Conservation (phyloP, 2,797 vertebrate species). For the Sebastes oblongus region DNA sequence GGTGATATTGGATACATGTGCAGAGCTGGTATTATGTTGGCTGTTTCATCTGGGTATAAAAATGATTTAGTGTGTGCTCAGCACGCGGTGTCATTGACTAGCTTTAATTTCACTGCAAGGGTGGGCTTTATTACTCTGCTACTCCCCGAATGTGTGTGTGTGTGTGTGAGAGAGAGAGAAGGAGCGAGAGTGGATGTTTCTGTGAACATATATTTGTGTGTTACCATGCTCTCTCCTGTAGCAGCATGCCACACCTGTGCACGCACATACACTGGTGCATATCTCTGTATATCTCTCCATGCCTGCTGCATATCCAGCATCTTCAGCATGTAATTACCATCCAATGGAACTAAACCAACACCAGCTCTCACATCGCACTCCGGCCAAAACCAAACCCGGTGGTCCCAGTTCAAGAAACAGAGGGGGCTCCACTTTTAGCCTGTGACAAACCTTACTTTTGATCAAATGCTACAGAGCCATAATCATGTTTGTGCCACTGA, state of each 20-base stretch:
- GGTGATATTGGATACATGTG: conserved; percentile 80
- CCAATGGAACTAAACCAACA: conserved; percentile 56
- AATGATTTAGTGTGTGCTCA: conserved; percentile 84
- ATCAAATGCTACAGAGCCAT: conserved; percentile 86
- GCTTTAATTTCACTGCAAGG: conserved; percentile 81
- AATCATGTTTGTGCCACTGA: conserved; percentile 88
- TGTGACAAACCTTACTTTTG: conserved; percentile 83
- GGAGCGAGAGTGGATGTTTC: conserved; percentile 32
- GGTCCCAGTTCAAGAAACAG: conserved; percentile 46
- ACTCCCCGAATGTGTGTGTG: conserved; percentile 39
- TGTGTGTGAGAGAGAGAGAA: conserved; percentile 5
- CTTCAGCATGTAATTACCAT: conserved; percentile 50
- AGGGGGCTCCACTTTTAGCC: conserved; percentile 59
- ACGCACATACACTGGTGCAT: conserved; percentile 9
- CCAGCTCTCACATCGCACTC: conserved; percentile 50
- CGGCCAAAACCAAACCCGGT: conserved; percentile 11
- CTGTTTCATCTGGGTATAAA: conserved; percentile 84
- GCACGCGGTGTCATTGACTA: conserved; percentile 80
- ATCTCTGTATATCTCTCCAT: conserved; percentile 12
- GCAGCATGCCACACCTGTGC: conserved; percentile 30
- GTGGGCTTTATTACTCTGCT: conserved; percentile 78
- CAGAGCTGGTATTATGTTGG: conserved; percentile 77
- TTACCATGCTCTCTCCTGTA: conserved; percentile 13
- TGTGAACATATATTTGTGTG: conserved; percentile 31
- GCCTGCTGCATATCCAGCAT: conserved; percentile 6